Evolutionary conservation across 1,140 invertebrate species (phyloP).

Genomic region (Cydia strobilella): DNA sequence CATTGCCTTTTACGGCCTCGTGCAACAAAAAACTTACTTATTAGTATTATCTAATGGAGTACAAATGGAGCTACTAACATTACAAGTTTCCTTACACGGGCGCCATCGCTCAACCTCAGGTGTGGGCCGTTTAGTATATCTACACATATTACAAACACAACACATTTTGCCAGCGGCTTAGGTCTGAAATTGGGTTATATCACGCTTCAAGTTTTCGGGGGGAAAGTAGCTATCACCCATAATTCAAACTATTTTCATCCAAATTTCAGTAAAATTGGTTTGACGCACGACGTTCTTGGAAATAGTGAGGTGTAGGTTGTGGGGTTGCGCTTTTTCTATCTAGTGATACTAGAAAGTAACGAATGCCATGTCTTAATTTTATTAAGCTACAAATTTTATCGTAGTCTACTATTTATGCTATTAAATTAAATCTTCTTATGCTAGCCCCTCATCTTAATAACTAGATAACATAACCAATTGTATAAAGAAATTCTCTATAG

Average conservation of each 20-base stretch:
- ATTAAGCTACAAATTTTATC: no score
- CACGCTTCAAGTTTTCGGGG: conserved; percentile 9
- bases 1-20: neutral
- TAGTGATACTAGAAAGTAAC: no score
- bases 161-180: neutral
- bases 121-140: conserved; percentile 12
- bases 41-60: conserved; percentile 26
- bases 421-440: no score
- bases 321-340: no score
- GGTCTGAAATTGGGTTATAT: conserved; percentile 9
- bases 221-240: neutral
- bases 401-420: no score
- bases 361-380: no score
- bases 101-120: conserved; percentile 15
- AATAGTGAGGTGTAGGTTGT: no score
- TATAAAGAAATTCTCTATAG: neutral
- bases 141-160: conserved; percentile 2
- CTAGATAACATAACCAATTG: no score
- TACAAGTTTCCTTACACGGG: conserved; percentile 27
- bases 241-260: conserved; percentile 1
- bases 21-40: neutral
- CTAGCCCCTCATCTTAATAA: no score
- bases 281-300: neutral
- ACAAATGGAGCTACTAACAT: conserved; percentile 16
- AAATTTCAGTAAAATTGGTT: neutral